phyloP scores from a whole-genome alignment of 2,113 vertebrate species.

The Caracal caracal region DNA sequence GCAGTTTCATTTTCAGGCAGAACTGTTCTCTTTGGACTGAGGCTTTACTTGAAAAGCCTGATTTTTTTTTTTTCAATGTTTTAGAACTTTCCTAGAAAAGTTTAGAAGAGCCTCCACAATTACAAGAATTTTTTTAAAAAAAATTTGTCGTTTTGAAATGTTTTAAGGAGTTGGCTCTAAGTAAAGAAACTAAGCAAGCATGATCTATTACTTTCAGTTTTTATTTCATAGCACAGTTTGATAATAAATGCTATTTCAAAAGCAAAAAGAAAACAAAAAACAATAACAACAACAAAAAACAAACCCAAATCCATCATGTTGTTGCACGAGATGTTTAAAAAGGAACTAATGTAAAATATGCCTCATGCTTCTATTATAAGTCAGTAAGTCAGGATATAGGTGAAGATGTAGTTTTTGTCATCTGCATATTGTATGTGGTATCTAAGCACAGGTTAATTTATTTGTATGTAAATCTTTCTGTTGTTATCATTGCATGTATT shows the following conservation, averaged over 20 bases:
- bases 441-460: conserved; percentile 66
- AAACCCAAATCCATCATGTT: conserved; percentile 24
- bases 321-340: conserved; percentile 53
- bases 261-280: background rate
- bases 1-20: conserved; percentile 37
- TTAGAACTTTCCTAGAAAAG: conserved; percentile 38
- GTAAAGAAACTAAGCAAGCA: conserved; percentile 35
- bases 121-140: background rate
- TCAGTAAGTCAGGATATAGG: conserved; percentile 49
- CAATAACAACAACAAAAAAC: background rate
- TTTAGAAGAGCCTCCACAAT: conserved; percentile 23
- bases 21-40: conserved; percentile 43
- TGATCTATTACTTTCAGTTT: conserved; percentile 54
- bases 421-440: conserved; percentile 47
- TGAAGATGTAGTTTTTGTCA: conserved; percentile 9
- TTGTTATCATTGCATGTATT: conserved; percentile 84
- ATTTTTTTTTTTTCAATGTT: conserved; percentile 40
- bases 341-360: conserved; percentile 46
- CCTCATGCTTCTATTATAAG: conserved; percentile 42
- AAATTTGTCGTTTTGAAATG: conserved; percentile 40
- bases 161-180: conserved; percentile 51
- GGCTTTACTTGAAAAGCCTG: conserved; percentile 41
- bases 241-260: conserved; percentile 58
- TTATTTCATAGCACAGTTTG: conserved; percentile 44
- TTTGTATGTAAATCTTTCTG: conserved; percentile 74